These are phyloP conservation scores for Epinephelus awoara DNA, from an alignment of 2,797 vertebrate species.

Conservation along the genomic window DNA sequence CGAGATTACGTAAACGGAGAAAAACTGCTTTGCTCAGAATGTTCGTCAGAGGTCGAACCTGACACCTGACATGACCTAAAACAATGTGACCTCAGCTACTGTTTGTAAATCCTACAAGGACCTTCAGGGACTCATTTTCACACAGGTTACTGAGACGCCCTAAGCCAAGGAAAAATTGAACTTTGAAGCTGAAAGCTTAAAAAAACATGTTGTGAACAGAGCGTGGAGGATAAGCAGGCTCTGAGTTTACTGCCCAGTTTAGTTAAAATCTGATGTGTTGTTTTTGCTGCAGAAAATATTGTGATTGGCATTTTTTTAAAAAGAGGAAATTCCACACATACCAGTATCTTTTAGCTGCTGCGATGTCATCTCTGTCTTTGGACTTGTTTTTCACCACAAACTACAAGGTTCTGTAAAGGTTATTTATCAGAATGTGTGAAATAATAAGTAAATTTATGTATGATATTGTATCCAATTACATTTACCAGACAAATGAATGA, in stretches of 20 bases:
- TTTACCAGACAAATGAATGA: neutral
- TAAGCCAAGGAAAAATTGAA: neutral
- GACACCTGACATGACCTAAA: neutral
- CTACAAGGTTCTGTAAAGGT: neutral
- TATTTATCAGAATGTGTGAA: neutral
- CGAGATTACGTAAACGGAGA: neutral
- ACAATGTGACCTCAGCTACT: slow-evolving; percentile 36
- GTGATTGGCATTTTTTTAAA: neutral
- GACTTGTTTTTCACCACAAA: slow-evolving; percentile 2
- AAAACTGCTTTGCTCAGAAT: neutral
- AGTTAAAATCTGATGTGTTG: neutral
- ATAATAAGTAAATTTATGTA: neutral
- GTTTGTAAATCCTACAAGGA: slow-evolving; percentile 26
- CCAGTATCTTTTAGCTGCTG: neutral
- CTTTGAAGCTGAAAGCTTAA: neutral
- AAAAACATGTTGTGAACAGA: neutral
- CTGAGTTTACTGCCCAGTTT: neutral
- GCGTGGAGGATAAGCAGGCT: too few relatives aligned
- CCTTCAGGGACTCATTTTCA: slow-evolving; percentile 16
- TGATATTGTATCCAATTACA: neutral
- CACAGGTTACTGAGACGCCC: slow-evolving; percentile 2
- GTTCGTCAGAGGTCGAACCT: slow-evolving; percentile 29
- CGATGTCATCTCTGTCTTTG: neutral
- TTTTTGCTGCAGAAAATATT: neutral
- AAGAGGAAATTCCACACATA: slow-evolving; percentile 6